Percentiles rank a stretch among this genome's conserved stretches.
Conservation (phyloP, 2,888 invertebrate genomes). For the Andrena praecox region DNA sequence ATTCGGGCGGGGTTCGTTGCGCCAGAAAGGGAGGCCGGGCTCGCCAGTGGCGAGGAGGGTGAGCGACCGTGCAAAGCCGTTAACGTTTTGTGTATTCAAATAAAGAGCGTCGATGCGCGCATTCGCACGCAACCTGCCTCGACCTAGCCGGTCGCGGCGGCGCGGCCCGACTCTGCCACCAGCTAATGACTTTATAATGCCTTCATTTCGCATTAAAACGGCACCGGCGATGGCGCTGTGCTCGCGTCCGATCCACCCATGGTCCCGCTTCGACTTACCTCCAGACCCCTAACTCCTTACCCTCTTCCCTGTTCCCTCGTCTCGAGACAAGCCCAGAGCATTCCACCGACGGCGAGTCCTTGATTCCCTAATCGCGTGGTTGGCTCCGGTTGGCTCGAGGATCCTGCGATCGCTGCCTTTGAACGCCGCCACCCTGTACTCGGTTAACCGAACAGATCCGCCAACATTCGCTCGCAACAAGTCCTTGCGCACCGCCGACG, state of each 20-base stretch:
- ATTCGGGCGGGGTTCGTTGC: not conserved
- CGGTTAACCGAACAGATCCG: constrained; percentile 77
- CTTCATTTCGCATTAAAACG: constrained; percentile 82
- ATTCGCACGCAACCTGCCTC: constrained; percentile 77
- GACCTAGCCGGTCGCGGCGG: constrained; percentile 30
- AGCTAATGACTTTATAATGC: constrained; percentile 84
- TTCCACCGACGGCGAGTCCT: constrained; percentile 21
- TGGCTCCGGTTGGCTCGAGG: constrained; percentile 64
- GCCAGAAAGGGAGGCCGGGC: not conserved
- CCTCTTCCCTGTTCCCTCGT: not conserved
- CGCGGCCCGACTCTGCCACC: constrained; percentile 55
- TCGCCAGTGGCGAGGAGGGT: not conserved
- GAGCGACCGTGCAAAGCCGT: constrained; percentile 70
- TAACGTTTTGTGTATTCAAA: constrained; percentile 84
- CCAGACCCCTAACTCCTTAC: not conserved
- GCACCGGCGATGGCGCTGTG: constrained; percentile 67
- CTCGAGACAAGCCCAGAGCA: too few species aligned
- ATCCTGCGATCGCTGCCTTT: constrained; percentile 74
- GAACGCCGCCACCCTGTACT: constrained; percentile 70
- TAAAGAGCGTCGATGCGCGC: constrained; percentile 78
- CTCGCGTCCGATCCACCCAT: constrained; percentile 34
- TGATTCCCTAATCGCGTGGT: constrained; percentile 71
- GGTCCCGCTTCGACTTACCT: not conserved
- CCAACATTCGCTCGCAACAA: constrained; percentile 73
- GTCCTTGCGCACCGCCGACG: not conserved